Base-by-base conservation (phyloP, 2,888 invertebrate genomes). In the Thera britannica region DNA sequence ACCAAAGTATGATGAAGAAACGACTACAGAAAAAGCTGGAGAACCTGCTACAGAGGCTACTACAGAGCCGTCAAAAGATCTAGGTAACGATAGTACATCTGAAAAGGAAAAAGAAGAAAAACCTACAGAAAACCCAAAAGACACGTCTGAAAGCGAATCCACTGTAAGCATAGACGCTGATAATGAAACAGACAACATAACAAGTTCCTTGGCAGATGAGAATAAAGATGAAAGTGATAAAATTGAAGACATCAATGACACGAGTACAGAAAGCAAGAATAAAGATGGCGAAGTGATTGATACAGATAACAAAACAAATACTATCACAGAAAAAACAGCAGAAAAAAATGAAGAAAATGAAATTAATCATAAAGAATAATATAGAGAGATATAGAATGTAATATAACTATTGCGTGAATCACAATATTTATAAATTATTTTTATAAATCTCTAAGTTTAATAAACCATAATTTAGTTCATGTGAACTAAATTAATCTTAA, bases 21-120 rank as follows among this genome's bases (percentile, higher is more conserved):
- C 34, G 1, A 51, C 51, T 5, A 55, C 55, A 44, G 64, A 71
- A 58, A 35, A 46, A 34, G 8, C 35, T 23, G 12, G 52, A 51
- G 66, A 66, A 55, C 51, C 41, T 3, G 51, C 59, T 12, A 61
- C 60, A 61, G 34, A 52, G n/a, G 7, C 41, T 23, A 8, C 12
- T 23, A 56, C 34, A 34, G 9, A 58, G 44, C 38, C 48, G 23
- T 38, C 23, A 0, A 49, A 61, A 44, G 65, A 51, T 51, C 8
- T 51, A 51, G 38, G 34, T n/a, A 55, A 57, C 8, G 52, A 35
- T 12, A 35, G 51, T 11, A 34, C 46, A 9, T 41, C 48, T 35
- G 44, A 49, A 34, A 58, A 0, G 23, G 4, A 54, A 54, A 36
- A 34, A 61, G 44, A 62, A 36, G 23, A 44, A 34, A 52, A 3